Evolutionary conservation across 2,113 vertebrate species (phyloP).

Genomic region (Hydrochoerus hydrochaeris): DNA sequence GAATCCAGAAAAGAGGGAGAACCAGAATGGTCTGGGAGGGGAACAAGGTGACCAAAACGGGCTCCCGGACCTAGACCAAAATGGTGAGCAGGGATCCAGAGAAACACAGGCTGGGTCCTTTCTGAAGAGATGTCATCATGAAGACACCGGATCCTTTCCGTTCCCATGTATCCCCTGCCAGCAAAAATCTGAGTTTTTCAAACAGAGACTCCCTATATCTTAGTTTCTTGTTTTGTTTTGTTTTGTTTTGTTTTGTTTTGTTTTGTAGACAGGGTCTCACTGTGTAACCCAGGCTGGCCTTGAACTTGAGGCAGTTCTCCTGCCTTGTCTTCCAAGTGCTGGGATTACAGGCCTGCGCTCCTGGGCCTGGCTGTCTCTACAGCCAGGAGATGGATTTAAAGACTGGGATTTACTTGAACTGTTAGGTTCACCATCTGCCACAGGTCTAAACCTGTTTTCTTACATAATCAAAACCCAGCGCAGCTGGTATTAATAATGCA

Average conservation of each 20-base stretch:
- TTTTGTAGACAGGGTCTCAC: neutral
- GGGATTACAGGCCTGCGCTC: neutral
- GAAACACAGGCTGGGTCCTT: neutral
- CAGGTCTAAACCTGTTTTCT: conserved; percentile 65
- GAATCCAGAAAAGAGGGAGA: neutral
- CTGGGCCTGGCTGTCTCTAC: neutral
- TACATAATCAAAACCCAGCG: conserved; percentile 67
- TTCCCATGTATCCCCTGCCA: neutral
- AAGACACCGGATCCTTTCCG: neutral
- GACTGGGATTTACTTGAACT: conserved; percentile 18
- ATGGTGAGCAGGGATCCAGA: neutral
- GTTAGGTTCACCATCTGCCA: conserved; percentile 54
- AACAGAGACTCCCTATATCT: neutral
- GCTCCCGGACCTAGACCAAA: neutral
- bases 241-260: neutral
- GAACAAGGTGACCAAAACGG: neutral
- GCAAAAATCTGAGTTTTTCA: neutral
- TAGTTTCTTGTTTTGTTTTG: neutral
- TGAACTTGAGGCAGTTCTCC: neutral
- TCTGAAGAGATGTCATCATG: conserved; percentile 6
- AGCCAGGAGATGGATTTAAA: conserved; percentile 31
- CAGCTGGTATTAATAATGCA: conserved; percentile 70
- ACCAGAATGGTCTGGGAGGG: neutral
- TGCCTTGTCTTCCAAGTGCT: neutral
- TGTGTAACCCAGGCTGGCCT: neutral